These are phyloP conservation scores for Boleophthalmus pectinirostris DNA, from an alignment of 2,113 vertebrate genomes.

Conservation along the genomic window DNA sequence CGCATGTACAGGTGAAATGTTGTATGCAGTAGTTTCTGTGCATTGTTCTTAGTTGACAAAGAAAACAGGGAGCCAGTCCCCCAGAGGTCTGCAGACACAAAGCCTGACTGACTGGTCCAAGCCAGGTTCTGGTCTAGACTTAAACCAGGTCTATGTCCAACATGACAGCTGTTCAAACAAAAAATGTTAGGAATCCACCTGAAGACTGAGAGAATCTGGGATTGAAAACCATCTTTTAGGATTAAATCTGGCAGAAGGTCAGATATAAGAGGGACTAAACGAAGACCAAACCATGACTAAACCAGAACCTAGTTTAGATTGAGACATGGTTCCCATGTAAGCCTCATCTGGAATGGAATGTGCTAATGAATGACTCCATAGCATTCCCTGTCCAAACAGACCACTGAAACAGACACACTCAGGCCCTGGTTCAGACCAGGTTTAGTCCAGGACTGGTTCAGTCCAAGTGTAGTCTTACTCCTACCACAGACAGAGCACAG, in stretches of 20 bases:
- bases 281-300: too few species aligned
- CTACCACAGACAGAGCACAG: too few species aligned
- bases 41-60: background rate
- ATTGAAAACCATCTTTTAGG: background rate
- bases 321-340: background rate
- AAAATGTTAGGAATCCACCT: background rate
- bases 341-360: background rate
- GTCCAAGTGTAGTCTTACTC: too few species aligned
- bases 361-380: conserved; percentile 1
- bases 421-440: background rate
- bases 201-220: background rate
- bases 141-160: background rate
- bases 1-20: too few species aligned
- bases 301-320: background rate
- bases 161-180: background rate
- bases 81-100: background rate
- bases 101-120: background rate
- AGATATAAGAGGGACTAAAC: background rate
- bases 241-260: background rate
- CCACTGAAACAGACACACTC: background rate
- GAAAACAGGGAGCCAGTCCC: background rate
- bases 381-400: background rate
- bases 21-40: too few species aligned
- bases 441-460: background rate
- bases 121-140: background rate